Base-by-base conservation (phyloP, 2,888 invertebrate genomes). In the Heterodera filipjevi region DNA sequence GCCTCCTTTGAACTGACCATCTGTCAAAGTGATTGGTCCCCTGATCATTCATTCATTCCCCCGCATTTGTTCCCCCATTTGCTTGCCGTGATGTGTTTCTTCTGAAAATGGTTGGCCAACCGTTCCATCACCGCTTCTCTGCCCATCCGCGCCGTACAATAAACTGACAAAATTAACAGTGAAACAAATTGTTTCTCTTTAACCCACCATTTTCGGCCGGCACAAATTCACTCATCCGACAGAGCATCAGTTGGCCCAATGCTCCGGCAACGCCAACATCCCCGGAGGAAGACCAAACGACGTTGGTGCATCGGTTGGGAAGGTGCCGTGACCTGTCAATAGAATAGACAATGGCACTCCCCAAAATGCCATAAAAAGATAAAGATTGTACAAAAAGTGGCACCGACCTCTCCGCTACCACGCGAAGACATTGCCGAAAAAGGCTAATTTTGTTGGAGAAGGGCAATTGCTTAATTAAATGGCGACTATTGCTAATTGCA, bases 81-180 rank as follows among this genome's bases (percentile, higher is more conserved):
- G n/a, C 53, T 73, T 49, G 49, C 59, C 14, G 59, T 30, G n/a
- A 75, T 75, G 44, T 66, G 46, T 8, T 75, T 75, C 46, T 64
- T 75, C 68, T 75, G 75, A 46, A 75, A 75, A 44, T 75, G 75
- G 46, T 66, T 75, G 44, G 68, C 49, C 32, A 75, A 33, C 68
- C 75, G 46, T 64, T 75, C 75, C 66, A 75, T 22, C 46, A 35
- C 75, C n/a, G 66, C 35, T 44, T 75, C 75, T 30, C 14, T 75
- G 6, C 75, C 75, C 39, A 44, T 64, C 49, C 35, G 35, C 32
- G 33, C 46, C 16, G 30, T 66, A 64, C 75, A 59, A 22, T 66
- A 64, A 35, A 75, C 5, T 32, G 22, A 5, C 1, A 35, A 30
- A 32, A 16, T 68, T n/a, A n/a, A n/a, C 14, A 6, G 6, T 32